Percentiles rank a stretch among this genome's conserved stretches.
These are phyloP conservation scores for Incurvaria masculella DNA, from an alignment of 2,888 invertebrate genomes.

Conservation along the genomic window DNA sequence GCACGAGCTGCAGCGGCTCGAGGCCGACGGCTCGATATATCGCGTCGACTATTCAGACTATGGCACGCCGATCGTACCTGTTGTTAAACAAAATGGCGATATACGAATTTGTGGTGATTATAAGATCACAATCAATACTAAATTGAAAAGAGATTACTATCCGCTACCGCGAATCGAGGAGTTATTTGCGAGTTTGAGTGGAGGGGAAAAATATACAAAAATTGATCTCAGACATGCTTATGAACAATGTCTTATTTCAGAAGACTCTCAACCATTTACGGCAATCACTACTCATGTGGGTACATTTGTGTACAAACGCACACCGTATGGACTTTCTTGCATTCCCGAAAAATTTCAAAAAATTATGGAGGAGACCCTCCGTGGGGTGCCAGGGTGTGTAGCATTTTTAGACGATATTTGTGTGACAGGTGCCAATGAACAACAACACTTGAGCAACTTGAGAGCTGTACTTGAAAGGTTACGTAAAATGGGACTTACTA, in stretches of 20 bases:
- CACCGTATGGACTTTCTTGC: slow-evolving; percentile 9
- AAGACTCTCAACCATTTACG: slow-evolving; percentile 11
- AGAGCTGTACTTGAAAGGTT: slow-evolving; percentile 9
- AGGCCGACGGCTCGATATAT: slow-evolving; percentile 10
- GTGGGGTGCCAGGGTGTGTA: slow-evolving; percentile 12
- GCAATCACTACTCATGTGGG: slow-evolving; percentile 14
- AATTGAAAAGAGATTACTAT: slow-evolving; percentile 13
- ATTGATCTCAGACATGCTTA: slow-evolving; percentile 8
- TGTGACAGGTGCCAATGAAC: slow-evolving; percentile 8
- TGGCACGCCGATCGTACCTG: slow-evolving; percentile 18
- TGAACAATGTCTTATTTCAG: slow-evolving; percentile 4
- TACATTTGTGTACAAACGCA: slow-evolving; percentile 7
- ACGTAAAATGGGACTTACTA: slow-evolving; percentile 9
- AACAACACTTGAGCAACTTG: slow-evolving; percentile 6
- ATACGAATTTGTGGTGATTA: slow-evolving; percentile 9
- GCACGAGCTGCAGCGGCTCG: slow-evolving; percentile 15
- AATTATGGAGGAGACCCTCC: slow-evolving; percentile 16
- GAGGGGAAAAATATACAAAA: slow-evolving; percentile 8
- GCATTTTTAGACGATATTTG: slow-evolving; percentile 16
- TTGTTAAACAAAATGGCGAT: slow-evolving; percentile 13
- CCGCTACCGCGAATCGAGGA: slow-evolving; percentile 8
- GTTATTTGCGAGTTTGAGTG: slow-evolving; percentile 9
- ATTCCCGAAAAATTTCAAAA: slow-evolving; percentile 16
- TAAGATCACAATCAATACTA: slow-evolving; percentile 19
- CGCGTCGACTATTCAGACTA: slow-evolving; percentile 12